A percentile compares a stretch with the other conserved stretches of the same genome.
phyloP scores from a whole-genome alignment of 2,113 vertebrate genomes.

The Heterotilapia buettikoferi region DNA sequence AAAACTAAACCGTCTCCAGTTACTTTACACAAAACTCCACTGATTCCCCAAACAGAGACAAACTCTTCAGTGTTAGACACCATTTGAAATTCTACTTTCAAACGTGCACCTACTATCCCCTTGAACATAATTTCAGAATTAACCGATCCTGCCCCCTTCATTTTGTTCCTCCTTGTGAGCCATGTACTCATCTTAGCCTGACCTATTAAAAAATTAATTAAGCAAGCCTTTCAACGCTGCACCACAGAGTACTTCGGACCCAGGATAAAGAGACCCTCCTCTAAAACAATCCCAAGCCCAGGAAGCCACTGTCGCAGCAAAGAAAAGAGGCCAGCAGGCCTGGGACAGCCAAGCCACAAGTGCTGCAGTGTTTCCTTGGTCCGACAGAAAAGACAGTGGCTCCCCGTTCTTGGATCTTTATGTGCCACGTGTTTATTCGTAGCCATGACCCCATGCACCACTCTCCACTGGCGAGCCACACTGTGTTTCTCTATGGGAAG shows the following conservation, averaged over 20 bases:
- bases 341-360: neutral
- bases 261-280: neutral
- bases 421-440: neutral
- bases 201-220: neutral
- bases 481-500: neutral
- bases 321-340: neutral
- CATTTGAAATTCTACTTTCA: fast-evolving
- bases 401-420: neutral
- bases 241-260: neutral
- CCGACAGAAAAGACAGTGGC: neutral
- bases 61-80: neutral
- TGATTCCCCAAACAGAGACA: neutral
- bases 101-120: neutral
- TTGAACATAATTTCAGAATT: neutral
- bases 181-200: neutral
- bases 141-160: neutral
- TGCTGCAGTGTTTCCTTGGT: neutral
- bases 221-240: neutral
- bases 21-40: neutral
- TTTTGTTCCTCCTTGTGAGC: neutral
- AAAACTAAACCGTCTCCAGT: neutral
- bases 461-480: neutral
- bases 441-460: neutral
- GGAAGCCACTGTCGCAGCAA: neutral
- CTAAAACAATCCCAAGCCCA: neutral